phyloP scores from a whole-genome alignment of 2,797 vertebrate genomes.

The Pterois miles region DNA sequence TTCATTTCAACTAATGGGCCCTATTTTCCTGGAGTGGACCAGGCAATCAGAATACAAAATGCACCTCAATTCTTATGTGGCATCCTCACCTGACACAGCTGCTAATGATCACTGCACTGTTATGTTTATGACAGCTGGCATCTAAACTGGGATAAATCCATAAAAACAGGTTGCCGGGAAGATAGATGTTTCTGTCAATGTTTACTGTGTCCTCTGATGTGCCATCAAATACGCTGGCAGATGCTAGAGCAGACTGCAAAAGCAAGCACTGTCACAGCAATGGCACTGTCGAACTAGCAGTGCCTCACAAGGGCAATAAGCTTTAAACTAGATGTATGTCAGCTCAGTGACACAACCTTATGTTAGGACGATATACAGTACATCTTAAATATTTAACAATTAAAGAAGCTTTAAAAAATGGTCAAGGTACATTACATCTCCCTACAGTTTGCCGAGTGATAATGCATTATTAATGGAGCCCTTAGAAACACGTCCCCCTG shows the following conservation, averaged over 20 bases:
- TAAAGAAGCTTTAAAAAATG: conserved; percentile 35
- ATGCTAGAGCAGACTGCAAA: conserved; percentile 56
- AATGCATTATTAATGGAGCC: conserved; percentile 57
- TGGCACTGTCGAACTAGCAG: conserved; percentile 8
- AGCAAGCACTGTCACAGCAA: conserved; percentile 39
- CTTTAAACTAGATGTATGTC: conserved; percentile 43
- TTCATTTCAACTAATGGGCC: conserved; percentile 38
- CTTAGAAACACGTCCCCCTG: conserved; percentile 16
- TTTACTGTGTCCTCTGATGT: conserved; percentile 69
- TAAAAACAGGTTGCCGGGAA: conserved; percentile 48
- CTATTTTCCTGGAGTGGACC: conserved; percentile 30
- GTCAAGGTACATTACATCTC: conserved; percentile 46
- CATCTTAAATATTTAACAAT: conserved; percentile 62
- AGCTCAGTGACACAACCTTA: conserved; percentile 47
- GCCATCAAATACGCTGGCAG: conserved; percentile 58
- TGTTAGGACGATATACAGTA: conserved; percentile 37
- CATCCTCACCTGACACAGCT: conserved; percentile 22
- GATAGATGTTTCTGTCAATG: conserved; percentile 69
- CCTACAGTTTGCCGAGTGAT: conserved; percentile 27
- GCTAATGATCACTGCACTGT: conserved; percentile 38
- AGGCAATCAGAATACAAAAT: conserved; percentile 23
- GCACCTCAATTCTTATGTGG: background rate
- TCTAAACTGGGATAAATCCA: conserved; percentile 49
- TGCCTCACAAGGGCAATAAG: conserved; percentile 43
- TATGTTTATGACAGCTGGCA: conserved; percentile 45